Conservation (phyloP, 2,113 vertebrate genomes). For the Upupa epops region DNA sequence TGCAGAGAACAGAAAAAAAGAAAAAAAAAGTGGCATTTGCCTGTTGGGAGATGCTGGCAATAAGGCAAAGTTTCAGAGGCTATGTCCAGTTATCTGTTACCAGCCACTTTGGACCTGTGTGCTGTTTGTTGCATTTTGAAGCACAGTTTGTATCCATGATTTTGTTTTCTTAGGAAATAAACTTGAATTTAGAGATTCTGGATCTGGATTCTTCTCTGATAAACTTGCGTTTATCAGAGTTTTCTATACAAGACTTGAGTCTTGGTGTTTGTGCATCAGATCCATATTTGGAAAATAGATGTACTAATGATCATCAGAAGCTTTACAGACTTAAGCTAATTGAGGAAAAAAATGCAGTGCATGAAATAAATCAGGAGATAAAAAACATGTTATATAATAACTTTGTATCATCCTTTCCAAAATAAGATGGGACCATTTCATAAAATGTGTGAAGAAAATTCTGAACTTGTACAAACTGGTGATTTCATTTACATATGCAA, state of each 20-base stretch:
- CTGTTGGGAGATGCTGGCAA: neutral
- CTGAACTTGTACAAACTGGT: neutral
- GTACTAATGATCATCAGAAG: neutral
- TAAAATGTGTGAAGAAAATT: neutral
- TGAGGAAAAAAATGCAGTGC: neutral
- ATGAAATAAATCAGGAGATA: neutral
- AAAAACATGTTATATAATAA: neutral
- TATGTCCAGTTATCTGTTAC: neutral
- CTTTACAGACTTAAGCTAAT: neutral
- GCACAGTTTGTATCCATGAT: neutral
- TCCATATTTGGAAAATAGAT: neutral
- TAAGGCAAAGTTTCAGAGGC: neutral
- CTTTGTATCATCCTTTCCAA: neutral
- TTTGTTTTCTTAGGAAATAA: neutral
- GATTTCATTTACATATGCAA: neutral
- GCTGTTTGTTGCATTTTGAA: neutral
- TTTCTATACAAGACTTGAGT: neutral
- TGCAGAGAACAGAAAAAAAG: neutral
- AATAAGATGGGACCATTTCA: neutral
- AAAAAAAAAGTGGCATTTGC: neutral
- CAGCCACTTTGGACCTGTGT: neutral
- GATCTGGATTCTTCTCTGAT: neutral
- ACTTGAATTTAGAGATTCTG: neutral
- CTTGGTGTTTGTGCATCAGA: neutral
- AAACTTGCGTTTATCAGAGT: neutral